Evolutionary conservation across 2,113 vertebrate species (phyloP).

Genomic region (Callocephalon fimbriatum): DNA sequence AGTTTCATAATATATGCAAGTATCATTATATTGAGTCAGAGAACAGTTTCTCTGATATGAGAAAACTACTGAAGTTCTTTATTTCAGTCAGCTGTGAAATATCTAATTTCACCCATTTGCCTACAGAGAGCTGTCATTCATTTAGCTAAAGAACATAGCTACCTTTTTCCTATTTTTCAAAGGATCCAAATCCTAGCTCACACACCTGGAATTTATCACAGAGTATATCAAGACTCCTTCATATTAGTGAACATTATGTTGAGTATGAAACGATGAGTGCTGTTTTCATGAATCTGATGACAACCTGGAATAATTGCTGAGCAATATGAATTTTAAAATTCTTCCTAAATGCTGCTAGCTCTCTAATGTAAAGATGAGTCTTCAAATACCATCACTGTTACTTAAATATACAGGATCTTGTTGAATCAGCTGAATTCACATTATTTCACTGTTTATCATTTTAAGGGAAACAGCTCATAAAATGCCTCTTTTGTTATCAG

Average conservation of each 20-base stretch:
- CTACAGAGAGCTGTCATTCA: not conserved
- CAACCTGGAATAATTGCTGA: constrained; percentile 26
- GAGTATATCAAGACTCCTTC: not conserved
- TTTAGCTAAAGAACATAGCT: not conserved
- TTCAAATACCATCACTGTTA: not conserved
- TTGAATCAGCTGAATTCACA: constrained; percentile 17
- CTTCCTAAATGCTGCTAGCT: constrained; percentile 12
- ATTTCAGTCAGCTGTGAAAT: not conserved
- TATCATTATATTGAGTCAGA: not conserved
- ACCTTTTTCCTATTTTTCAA: not conserved
- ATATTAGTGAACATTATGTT: not conserved
- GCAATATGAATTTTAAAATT: constrained; percentile 13
- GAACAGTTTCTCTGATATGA: not conserved
- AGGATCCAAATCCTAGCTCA: not conserved
- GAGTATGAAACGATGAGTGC: not conserved
- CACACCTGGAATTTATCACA: constrained; percentile 19
- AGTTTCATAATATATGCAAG: constrained; percentile 7
- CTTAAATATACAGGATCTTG: not conserved
- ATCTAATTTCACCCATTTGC: not conserved
- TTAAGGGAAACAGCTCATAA: not conserved
- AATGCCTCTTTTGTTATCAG: constrained; percentile 1
- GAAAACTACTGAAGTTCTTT: constrained; percentile 1
- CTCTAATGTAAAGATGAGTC: not conserved
- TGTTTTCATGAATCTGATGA: constrained; percentile 25
- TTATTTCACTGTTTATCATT: constrained; percentile 17